These are phyloP conservation scores for Amazona vittata DNA, from an alignment of 2,113 vertebrate species.

Conservation along the genomic window DNA sequence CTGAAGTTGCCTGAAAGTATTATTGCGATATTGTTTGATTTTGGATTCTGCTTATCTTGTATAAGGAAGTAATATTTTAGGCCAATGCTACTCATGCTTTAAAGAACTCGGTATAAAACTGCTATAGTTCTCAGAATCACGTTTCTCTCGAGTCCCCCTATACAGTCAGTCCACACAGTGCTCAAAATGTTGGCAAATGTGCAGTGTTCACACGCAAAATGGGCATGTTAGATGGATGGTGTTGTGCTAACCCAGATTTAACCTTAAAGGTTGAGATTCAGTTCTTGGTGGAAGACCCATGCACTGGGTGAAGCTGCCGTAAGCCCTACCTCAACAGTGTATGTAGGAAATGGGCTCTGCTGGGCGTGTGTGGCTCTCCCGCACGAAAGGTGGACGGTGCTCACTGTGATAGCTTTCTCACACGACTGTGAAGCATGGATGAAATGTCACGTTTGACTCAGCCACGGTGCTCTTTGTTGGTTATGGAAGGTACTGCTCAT, in stretches of 20 bases:
- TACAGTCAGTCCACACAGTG: background rate
- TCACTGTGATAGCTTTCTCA: accelerated
- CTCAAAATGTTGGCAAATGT: background rate
- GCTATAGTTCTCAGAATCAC: background rate
- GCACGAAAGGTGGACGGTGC: background rate
- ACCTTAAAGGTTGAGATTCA: background rate
- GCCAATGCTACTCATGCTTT: background rate
- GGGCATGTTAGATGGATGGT: background rate
- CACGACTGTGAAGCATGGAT: background rate
- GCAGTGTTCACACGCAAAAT: background rate
- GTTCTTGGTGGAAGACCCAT: accelerated
- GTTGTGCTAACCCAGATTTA: background rate
- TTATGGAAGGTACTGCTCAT: background rate
- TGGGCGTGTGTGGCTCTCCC: background rate
- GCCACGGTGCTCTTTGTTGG: background rate
- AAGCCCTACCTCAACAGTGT: background rate
- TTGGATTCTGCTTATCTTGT: background rate
- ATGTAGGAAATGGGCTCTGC: background rate
- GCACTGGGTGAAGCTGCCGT: background rate
- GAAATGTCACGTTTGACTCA: background rate
- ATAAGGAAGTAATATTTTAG: background rate
- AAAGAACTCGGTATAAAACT: background rate
- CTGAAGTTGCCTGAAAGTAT: background rate
- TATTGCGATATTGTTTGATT: background rate
- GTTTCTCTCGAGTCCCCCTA: background rate